A percentile compares a stretch with the other conserved stretches of the same genome.
These are phyloP conservation scores for Buceros bicornis DNA, from an alignment of 2,797 vertebrate genomes.

Conservation along the genomic window DNA sequence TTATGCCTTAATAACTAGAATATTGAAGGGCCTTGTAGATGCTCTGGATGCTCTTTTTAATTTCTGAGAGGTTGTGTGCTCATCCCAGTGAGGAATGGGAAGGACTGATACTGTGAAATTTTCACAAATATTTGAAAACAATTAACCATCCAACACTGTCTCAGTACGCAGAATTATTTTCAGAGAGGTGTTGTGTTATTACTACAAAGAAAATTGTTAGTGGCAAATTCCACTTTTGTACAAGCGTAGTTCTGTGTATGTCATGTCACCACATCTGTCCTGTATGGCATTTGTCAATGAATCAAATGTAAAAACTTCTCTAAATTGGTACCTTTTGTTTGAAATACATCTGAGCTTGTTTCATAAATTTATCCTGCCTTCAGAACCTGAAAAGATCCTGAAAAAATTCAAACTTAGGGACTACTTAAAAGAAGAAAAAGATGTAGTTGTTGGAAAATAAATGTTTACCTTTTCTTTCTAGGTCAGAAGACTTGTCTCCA, in stretches of 20 bases:
- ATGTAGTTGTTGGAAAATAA: background rate
- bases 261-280: background rate
- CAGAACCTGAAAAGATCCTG: background rate
- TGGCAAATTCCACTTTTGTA: background rate
- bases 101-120: background rate
- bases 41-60: background rate
- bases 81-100: background rate
- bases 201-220: background rate
- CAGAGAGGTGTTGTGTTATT: background rate
- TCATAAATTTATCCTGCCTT: background rate
- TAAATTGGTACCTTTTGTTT: background rate
- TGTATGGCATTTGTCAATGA: background rate
- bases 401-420: background rate
- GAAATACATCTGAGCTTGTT: background rate
- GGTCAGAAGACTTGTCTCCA: slow-evolving; percentile 99
- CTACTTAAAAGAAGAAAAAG: background rate
- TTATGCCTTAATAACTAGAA: background rate
- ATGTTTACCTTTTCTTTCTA: slow-evolving; percentile 74
- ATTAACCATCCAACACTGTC: background rate
- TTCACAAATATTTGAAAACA: background rate
- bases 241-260: background rate
- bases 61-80: background rate
- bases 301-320: background rate
- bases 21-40: background rate
- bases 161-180: background rate